phyloP scores from a whole-genome alignment of 2,888 invertebrate genomes.

The Pimpla rufipes region DNA sequence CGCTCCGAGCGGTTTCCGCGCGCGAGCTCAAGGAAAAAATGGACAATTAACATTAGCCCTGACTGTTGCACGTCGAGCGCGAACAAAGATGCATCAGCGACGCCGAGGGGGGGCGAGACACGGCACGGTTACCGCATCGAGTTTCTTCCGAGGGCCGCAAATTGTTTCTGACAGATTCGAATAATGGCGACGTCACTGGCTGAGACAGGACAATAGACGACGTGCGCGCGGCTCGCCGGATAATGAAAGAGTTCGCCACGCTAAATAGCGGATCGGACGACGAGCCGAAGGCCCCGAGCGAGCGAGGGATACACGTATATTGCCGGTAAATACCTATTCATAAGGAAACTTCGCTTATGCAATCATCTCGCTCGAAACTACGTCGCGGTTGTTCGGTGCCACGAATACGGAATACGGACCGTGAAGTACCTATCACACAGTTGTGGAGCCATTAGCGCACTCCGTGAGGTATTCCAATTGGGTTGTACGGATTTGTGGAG shows the following conservation, averaged over 20 bases:
- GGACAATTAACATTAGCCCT: conserved; percentile 52
- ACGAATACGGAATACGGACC: neutral
- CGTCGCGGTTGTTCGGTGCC: neutral
- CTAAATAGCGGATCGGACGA: conserved; percentile 22
- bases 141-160: conserved; percentile 16
- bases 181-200: conserved; percentile 55
- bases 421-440: neutral
- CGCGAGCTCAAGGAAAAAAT: conserved; percentile 13
- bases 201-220: conserved; percentile 56
- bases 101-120: conserved; percentile 52
- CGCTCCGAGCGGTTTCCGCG: neutral
- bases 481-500: neutral
- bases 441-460: neutral
- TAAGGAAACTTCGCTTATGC: conserved; percentile 9
- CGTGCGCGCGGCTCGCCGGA: conserved; percentile 2
- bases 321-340: neutral
- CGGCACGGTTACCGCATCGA: conserved; percentile 11
- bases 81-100: conserved; percentile 6
- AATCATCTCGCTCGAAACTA: neutral
- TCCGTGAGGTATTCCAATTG: neutral
- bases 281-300: conserved; percentile 4
- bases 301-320: neutral
- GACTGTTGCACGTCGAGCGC: neutral
- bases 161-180: conserved; percentile 68
- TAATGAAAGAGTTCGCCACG: conserved; percentile 53